Base-by-base conservation (phyloP, 2,888 invertebrate genomes). In the Habrosyne pyritoides region DNA sequence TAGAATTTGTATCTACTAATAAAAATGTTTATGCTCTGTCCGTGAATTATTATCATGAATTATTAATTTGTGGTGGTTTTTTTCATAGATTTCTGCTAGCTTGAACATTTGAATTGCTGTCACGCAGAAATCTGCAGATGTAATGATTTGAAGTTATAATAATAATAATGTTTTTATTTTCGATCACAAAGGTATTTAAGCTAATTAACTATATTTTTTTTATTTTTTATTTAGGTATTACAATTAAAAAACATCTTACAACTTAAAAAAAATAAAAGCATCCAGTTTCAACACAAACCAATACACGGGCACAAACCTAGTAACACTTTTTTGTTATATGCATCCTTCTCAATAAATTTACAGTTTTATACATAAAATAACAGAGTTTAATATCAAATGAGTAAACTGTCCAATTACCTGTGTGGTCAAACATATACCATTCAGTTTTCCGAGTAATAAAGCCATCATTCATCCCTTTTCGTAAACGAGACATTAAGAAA, bases 381-480 rank as follows among this genome's bases (percentile, higher is more conserved):
- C 70, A 54, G 59, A 64, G 69, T 64, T 60, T 58, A 59, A 53
- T 55, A 60, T 54, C 51, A 12, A 49, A 52, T 60, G 59, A 47
- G 53, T 42, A 52, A 36, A 46, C 50, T 56, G 24, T 18, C 66
- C 64, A 71, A 71, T 71, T 71, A 71, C 71, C 71, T 71, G 67
- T 50, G 42, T 49, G 56, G 59, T 58, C 59, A 65, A 59, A 58
- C 53, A 59, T 49, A 56, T 54, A 57, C 58, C 59, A 53, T 28
- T 21, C 30, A 50, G 50, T 18, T 49, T 76, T 77, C 77, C 71
- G 53, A 67, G 74, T 75, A 77, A 72, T 67, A 73, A 64, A 70
- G 74, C 67, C 63, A 75, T 77, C 69, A 73, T 64, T 77, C 74
- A 76, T 76, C 69, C 65, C 71, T 71, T 67, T 69, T 69, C 61